Percentiles rank a stretch among this genome's conserved stretches.
Conservation (phyloP, 2,113 vertebrate genomes). For the Geococcyx californianus region DNA sequence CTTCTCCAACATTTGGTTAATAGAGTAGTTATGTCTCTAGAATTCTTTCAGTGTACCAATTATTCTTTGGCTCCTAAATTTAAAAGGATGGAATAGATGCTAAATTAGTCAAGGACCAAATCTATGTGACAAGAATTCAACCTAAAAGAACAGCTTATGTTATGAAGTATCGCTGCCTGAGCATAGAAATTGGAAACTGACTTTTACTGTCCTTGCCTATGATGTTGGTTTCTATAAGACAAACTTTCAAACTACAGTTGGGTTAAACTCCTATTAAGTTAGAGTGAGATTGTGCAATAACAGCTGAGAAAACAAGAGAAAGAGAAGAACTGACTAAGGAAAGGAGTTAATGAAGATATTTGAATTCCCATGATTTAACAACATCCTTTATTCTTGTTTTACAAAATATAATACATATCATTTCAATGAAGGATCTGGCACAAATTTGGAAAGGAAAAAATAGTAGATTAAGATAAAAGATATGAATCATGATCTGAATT, state of each 20-base stretch:
- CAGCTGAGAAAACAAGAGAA: not conserved
- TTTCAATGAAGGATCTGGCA: not conserved
- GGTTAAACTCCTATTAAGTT: not conserved
- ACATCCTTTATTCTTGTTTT: not conserved
- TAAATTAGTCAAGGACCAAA: not conserved
- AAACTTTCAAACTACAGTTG: not conserved
- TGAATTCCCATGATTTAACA: not conserved
- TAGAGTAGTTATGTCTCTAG: not conserved
- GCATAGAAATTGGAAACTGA: not conserved
- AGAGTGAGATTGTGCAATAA: not conserved
- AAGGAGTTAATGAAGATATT: not conserved
- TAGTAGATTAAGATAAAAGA: not conserved
- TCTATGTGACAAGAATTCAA: not conserved
- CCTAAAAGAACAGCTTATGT: not conserved
- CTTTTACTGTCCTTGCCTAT: not conserved
- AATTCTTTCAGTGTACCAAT: not conserved
- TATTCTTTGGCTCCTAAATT: not conserved
- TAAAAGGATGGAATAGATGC: not conserved
- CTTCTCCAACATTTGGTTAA: not conserved
- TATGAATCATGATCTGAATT: not conserved
- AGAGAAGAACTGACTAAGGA: not conserved
- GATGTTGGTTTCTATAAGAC: not conserved
- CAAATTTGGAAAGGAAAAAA: not conserved
- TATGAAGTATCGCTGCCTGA: not conserved
- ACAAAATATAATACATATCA: not conserved